These are phyloP conservation scores for Nasonia giraulti DNA, from an alignment of 1,140 invertebrate genomes.

Conservation along the genomic window DNA sequence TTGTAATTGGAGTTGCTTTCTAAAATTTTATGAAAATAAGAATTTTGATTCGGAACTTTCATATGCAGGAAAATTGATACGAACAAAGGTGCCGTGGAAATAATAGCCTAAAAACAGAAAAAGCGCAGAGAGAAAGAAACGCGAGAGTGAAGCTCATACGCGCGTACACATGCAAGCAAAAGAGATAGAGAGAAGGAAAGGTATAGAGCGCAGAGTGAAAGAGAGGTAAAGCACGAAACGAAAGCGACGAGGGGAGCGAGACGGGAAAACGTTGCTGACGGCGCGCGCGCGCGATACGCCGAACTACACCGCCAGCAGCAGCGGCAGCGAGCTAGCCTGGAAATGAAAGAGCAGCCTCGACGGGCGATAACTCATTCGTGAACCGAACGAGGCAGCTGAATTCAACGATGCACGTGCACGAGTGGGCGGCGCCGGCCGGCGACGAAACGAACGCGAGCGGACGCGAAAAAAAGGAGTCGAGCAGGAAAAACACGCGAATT, in stretches of 20 bases:
- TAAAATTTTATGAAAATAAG: too few relatives aligned
- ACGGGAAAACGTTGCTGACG: constrained; percentile 66
- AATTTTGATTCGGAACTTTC: too few relatives aligned
- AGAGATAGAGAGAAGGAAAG: constrained; percentile 40
- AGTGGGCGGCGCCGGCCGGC: constrained; percentile 57
- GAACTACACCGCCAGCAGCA: constrained; percentile 3
- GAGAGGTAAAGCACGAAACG: constrained; percentile 32
- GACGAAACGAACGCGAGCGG: constrained; percentile 17
- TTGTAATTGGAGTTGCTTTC: too few relatives aligned
- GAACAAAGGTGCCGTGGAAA: too few relatives aligned
- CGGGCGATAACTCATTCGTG: constrained; percentile 74
- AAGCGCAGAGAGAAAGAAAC: too few relatives aligned
- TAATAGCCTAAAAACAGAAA: too few relatives aligned
- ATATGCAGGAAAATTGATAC: too few relatives aligned
- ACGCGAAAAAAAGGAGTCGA: constrained; percentile 13
- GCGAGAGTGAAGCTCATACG: too few relatives aligned
- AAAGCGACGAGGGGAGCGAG: constrained; percentile 54
- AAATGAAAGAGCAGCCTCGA: constrained; percentile 73
- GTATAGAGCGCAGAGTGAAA: background rate
- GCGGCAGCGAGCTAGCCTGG: constrained; percentile 65
- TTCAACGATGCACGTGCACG: constrained; percentile 70
- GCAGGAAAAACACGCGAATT: constrained; percentile 24
- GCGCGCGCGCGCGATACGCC: constrained; percentile 51
- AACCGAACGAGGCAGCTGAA: constrained; percentile 74
- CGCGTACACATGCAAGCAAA: too few relatives aligned